These are phyloP conservation scores for Eudemis profundana DNA, from an alignment of 2,888 invertebrate species.

Conservation along the genomic window DNA sequence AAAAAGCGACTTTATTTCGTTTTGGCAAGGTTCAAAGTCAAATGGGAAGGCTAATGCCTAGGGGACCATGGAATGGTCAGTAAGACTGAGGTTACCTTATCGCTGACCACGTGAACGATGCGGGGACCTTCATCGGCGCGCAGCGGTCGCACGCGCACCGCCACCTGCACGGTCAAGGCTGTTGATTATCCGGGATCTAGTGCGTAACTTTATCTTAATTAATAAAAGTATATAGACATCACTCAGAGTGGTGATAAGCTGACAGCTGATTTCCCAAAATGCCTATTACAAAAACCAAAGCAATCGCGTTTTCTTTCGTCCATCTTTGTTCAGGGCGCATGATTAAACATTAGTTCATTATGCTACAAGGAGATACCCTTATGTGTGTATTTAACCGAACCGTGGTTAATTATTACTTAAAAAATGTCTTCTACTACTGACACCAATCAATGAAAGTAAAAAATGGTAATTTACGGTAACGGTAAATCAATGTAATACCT, in stretches of 20 bases:
- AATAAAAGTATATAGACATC: background rate
- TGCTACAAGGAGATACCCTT: too few relatives aligned
- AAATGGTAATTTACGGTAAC: too few relatives aligned
- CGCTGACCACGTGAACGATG: slow-evolving; percentile 90
- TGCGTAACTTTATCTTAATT: slow-evolving; percentile 14
- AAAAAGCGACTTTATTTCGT: background rate
- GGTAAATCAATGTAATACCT: too few relatives aligned
- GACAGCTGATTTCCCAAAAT: too few relatives aligned
- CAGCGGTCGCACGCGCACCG: slow-evolving; percentile 95
- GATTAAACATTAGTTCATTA: too few relatives aligned
- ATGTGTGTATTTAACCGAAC: too few relatives aligned
- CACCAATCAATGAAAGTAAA: too few relatives aligned
- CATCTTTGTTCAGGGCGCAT: too few relatives aligned
- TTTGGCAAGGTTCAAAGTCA: background rate
- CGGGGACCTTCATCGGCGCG: slow-evolving; percentile 90
- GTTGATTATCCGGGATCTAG: slow-evolving; percentile 39
- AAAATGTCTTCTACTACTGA: too few relatives aligned
- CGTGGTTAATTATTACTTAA: too few relatives aligned
- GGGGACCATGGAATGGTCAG: background rate
- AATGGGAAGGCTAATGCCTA: background rate
- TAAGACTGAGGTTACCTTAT: slow-evolving; percentile 84
- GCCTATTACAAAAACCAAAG: too few relatives aligned
- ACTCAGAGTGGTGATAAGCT: too few relatives aligned
- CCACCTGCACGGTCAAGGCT: slow-evolving; percentile 86
- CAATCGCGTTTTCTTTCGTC: background rate